Evolutionary conservation across 2,797 vertebrate genomes (phyloP), one percentile per base, ranked within the genome.

Genomic region (Acrossocheilus fasciatus): DNA sequence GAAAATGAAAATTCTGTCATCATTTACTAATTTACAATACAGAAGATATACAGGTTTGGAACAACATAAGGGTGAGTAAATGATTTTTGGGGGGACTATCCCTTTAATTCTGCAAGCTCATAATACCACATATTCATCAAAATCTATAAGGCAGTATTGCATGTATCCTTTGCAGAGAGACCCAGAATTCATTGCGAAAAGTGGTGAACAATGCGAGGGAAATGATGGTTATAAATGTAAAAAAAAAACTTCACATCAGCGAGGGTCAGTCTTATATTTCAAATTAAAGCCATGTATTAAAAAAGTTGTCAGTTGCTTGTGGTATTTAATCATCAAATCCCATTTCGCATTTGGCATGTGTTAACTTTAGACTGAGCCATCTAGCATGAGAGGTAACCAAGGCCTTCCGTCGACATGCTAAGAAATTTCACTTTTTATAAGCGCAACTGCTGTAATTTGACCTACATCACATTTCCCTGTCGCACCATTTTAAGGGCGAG

Each of bases 401-500:
- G 97, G 95, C 89, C 95, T 95, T 95, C 93, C 91, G 93, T 94
- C 93, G 91, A 93, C 89, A 93, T 94, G 94, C 89, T 91, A 96
- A 97, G 96, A 97, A 73, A 98, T 97, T 96, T 94, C 86, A 91
- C 91, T 89, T 95, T 94, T 94, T 93, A 92, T 90, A 93, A 93
- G 94, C 95, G 90, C 95, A 95, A 95, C 93, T 96, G 95, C 96
- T 95, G 94, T 93, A 96, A 95, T 96, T 95, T 98, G 97, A 98
- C 97, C 98, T 97, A 98, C 97, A 97, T 97, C 94, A 92, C 95
- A 96, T 97, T 96, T 91, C 96, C 96, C 97, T 98, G 97, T 98
- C 97, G 97, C 96, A 95, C 95, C 95, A 96, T 97, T 98, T 97
- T 96, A 95, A 95, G 93, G 97, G 97, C 96, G 96, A 96, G 95